Base-by-base conservation (phyloP, 1,140 invertebrate genomes). In the Myzus persicae region DNA sequence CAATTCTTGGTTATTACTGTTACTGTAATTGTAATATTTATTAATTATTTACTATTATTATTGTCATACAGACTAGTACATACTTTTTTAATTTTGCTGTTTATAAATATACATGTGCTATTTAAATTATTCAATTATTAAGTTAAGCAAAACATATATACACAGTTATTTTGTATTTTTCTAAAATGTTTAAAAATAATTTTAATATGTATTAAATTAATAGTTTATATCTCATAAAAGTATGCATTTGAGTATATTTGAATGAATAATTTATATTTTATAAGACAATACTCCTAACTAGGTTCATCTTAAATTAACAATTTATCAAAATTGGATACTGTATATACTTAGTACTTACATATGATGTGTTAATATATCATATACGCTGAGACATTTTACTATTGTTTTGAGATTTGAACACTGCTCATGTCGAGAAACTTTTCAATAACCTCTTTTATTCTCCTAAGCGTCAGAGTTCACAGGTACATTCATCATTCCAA, bases 401-500 rank as follows among this genome's bases (percentile, higher is more conserved):
- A 67, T 59, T 59, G 89, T 67, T 90, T 67, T 90, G 36, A n/a
- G 38, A 54, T 90, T 2, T 31, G 26, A 59, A 59, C 42, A 67
- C n/a, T 0, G 1, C 42, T 67, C 51, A 40, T 31, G 26, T n/a
- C 5, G 18, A 44, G 38, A 90, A 90, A 90, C 38, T 59, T 67
- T 90, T 90, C 89, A 67, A 90, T 90, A 90, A 89, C 22, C 48
- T 54, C 24, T 90, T 54, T n/a, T 40, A 54, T n/a, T 26, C 38
- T 67, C 36, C 26, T 90, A 90, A 31, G 14, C 24, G 5, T 31
- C 51, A 5, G 2, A 59, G 14, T 90, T 42, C 24, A 14, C 38
- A 22, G 38, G 54, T 59, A 90, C 89, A 90, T 90, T 90, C 67
- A 90, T 90, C 54, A 90, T 90, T 90, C n/a, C 38, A 90, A 90